Evolutionary conservation across 2,888 invertebrate genomes (phyloP), one percentile per base, ranked within the genome.

Genomic region (Chaetoderma sp.): DNA sequence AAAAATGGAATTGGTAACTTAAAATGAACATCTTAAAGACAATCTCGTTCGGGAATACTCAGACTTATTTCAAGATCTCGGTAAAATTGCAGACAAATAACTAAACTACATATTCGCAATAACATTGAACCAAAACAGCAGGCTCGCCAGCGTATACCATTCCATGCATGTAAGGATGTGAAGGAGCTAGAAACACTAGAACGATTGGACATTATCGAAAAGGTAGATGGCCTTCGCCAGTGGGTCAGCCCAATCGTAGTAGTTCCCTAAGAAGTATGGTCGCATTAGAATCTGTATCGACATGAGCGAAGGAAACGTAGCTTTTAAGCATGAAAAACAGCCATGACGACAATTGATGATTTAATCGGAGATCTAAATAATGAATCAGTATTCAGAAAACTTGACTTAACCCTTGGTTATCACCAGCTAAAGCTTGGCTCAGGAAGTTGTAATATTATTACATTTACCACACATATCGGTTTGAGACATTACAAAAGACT

Each of bases 381-480:
- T 2, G 52, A 70, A 6, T 67, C 45, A 8, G 65, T 74, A 1
- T 76, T 70, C 59, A 71, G 71, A 23, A 71, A 73, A 42, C 54
- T 76, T 2, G 74, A 79, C 42, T 63, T 79, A 0, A 50, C 39
- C 13, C 30, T 28, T 3, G 78, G 72, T 8, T 78, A 72, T 56
- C 70, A 77, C 32, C 75, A 78, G 54, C 47, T 77, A 2, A 73
- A 62, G 21, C 60, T 76, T 4, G 60, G 70, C 27, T 25, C 36
- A 32, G 71, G 78, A 13, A 82, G 80, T 0, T 57, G 71, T 64
- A 68, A 60, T 21, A 73, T 75, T 4, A 73, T 70, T 13, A 74
- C 75, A 5, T 77, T 74, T 55, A 60, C 30, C 10, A 74, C 73
- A 2, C 77, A 77, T 50, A 36, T 64, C 2, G 74, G 73, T n/a